Percentiles rank a stretch among this genome's conserved stretches.
These are phyloP conservation scores for Tholera decimalis DNA, from an alignment of 2,888 invertebrate species.

Conservation along the genomic window DNA sequence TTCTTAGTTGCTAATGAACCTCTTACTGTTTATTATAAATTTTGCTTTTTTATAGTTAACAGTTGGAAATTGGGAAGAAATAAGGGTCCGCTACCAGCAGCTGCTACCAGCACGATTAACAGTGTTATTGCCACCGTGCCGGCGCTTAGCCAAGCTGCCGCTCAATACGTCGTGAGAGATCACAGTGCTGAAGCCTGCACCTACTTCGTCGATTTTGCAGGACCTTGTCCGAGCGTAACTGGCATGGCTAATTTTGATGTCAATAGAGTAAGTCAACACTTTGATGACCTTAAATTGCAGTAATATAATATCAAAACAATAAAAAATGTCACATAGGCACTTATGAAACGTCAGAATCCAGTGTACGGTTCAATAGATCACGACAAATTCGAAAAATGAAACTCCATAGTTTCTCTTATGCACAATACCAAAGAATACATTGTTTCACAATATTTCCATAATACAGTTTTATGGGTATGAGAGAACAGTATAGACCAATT, in stretches of 20 bases:
- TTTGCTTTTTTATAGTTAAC: conserved; percentile 20
- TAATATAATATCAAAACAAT: no score
- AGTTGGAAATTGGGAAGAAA: conserved; percentile 37
- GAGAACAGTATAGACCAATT: no score
- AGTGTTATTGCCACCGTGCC: fast-evolving
- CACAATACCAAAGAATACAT: no score
- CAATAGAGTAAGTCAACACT: conserved; percentile 1
- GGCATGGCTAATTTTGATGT: conserved; percentile 75
- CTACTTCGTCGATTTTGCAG: conserved; percentile 70
- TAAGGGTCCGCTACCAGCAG: conserved; percentile 1
- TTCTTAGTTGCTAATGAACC: no score
- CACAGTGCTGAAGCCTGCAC: conserved; percentile 10
- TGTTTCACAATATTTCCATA: no score
- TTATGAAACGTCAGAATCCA: no score
- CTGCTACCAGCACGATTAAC: background rate
- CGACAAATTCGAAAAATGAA: no score
- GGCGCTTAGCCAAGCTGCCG: background rate
- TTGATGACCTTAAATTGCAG: no score
- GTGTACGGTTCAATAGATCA: no score
- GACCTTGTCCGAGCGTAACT: conserved; percentile 75
- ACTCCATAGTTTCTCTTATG: no score
- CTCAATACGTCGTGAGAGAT: background rate
- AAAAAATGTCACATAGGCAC: no score
- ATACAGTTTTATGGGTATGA: no score
- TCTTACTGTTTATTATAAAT: background rate